Conservation (phyloP, 2,888 invertebrate genomes). For the Drosophila algonquin region DNA sequence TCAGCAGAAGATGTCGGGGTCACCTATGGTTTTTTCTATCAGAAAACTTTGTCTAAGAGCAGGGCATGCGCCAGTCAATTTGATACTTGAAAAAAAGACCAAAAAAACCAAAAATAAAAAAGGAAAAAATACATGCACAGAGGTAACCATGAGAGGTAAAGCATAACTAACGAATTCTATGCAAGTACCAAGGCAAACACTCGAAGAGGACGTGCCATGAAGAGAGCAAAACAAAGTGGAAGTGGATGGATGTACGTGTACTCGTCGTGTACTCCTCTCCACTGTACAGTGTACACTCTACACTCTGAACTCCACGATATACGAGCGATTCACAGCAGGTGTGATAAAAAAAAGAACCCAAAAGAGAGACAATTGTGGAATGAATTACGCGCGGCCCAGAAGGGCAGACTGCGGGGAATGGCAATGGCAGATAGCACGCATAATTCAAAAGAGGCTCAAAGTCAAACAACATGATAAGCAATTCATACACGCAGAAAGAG, state of each 20-base stretch:
- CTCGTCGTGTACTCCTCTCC: slow-evolving; percentile 27
- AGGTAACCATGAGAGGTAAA: not conserved
- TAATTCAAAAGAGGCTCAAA: slow-evolving; percentile 70
- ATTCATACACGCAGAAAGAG: slow-evolving; percentile 46
- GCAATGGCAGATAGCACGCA: slow-evolving; percentile 67
- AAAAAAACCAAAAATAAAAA: slow-evolving; percentile 1
- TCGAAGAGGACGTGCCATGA: slow-evolving; percentile 47
- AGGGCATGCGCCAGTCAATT: slow-evolving; percentile 2
- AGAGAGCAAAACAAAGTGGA: slow-evolving; percentile 36
- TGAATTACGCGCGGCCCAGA: slow-evolving; percentile 18
- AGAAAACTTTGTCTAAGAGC: not conserved
- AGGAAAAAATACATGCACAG: not conserved
- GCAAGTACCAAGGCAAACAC: slow-evolving; percentile 47
- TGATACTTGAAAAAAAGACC: not conserved
- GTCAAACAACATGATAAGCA: slow-evolving; percentile 75
- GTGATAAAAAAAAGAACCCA: slow-evolving; percentile 59
- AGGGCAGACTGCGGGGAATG: slow-evolving; percentile 16
- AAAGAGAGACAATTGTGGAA: slow-evolving; percentile 46
- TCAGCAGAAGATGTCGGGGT: not conserved
- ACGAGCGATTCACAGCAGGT: slow-evolving; percentile 61
- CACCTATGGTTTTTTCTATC: no score
- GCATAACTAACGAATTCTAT: slow-evolving; percentile 42
- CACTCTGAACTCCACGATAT: slow-evolving; percentile 6
- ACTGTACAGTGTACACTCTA: slow-evolving; percentile 1
- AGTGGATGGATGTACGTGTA: slow-evolving; percentile 37